phyloP scores from a whole-genome alignment of 2,797 vertebrate species.

The Tadarida brasiliensis region DNA sequence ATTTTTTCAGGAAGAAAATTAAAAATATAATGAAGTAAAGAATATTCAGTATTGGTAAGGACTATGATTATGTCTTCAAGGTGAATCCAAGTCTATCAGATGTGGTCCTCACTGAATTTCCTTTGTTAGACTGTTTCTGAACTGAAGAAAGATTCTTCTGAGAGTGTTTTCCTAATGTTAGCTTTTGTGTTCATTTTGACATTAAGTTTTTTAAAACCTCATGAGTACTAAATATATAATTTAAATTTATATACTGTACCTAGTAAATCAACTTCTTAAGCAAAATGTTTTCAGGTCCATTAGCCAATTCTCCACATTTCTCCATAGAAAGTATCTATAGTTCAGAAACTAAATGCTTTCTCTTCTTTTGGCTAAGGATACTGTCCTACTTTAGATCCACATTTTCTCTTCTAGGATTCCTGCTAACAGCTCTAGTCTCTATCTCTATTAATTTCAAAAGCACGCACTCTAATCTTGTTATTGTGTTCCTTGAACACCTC shows the following conservation, averaged over 20 bases:
- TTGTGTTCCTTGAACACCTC: background rate
- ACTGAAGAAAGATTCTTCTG: background rate
- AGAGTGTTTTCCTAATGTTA: background rate
- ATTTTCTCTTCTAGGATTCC: background rate
- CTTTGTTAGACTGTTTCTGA: background rate
- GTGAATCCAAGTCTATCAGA: background rate
- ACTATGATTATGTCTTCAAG: slow-evolving; percentile 27
- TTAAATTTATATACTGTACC: background rate
- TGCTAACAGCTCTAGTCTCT: background rate
- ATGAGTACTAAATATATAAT: background rate
- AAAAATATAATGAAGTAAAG: slow-evolving; percentile 49
- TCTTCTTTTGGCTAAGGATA: background rate
- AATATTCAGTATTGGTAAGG: background rate
- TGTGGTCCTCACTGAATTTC: background rate
- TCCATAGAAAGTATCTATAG: background rate
- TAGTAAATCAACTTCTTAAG: background rate
- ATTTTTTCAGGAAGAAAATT: slow-evolving; percentile 59
- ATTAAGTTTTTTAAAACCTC: background rate
- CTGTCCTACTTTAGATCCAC: background rate
- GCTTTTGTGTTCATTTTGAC: background rate
- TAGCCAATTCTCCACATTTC: background rate
- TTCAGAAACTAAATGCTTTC: slow-evolving; percentile 9
- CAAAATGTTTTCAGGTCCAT: background rate
- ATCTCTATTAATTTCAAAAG: slow-evolving; percentile 36
- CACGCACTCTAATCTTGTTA: background rate